Evolutionary conservation across 2,888 invertebrate genomes (phyloP).

Genomic region (Aromia moschata): DNA sequence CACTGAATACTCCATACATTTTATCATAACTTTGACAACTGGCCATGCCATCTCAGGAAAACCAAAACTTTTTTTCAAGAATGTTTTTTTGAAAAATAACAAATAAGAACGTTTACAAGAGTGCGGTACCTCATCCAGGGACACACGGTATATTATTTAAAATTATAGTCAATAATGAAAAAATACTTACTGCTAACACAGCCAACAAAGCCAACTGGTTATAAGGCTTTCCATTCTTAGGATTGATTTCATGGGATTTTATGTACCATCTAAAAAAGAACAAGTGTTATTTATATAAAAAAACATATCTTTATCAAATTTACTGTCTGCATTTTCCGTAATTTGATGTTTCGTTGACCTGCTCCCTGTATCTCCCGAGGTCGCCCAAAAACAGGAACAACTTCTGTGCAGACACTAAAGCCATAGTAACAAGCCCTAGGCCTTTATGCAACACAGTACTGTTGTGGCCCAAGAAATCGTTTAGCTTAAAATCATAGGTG

Average conservation of each 20-base stretch:
- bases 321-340: constrained; percentile 80
- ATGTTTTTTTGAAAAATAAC: too few relatives aligned
- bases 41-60: too few relatives aligned
- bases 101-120: too few relatives aligned
- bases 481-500: constrained; percentile 78
- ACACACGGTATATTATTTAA: too few relatives aligned
- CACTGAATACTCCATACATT: too few relatives aligned
- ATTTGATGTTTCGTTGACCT: constrained; percentile 81
- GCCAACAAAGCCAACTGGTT: constrained; percentile 94
- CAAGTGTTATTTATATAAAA: constrained; percentile 9
- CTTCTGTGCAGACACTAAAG: constrained; percentile 87
- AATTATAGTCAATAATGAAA: too few relatives aligned
- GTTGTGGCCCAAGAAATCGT: constrained; percentile 70
- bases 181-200: constrained; percentile 75
- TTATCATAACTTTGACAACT: too few relatives aligned
- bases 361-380: constrained; percentile 89
- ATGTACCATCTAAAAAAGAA: constrained; percentile 78
- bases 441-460: constrained; percentile 70
- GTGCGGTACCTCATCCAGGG: too few relatives aligned
- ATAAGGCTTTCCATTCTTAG: constrained; percentile 94
- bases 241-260: constrained; percentile 92
- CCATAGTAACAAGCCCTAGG: constrained; percentile 74
- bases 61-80: too few relatives aligned
- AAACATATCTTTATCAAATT: constrained; percentile 51
- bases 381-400: constrained; percentile 91